These are phyloP conservation scores for Zootermopsis nevadensis DNA, from an alignment of 2,888 invertebrate genomes.

Conservation along the genomic window DNA sequence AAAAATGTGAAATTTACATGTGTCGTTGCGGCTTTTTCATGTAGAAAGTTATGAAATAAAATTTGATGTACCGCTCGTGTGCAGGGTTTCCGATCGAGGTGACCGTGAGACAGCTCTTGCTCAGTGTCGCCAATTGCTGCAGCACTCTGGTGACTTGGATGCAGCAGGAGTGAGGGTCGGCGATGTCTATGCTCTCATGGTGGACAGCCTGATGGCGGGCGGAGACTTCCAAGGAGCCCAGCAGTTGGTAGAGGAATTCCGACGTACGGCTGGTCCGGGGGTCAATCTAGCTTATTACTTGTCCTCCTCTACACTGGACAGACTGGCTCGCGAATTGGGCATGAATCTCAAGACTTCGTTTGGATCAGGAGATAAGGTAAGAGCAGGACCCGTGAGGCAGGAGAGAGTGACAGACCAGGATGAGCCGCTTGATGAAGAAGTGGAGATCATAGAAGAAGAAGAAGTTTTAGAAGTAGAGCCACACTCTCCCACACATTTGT, in stretches of 20 bases:
- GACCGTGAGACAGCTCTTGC: slow-evolving; percentile 70
- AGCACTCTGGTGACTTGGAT: slow-evolving; percentile 60
- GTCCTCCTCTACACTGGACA: slow-evolving; percentile 35
- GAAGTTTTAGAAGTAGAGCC: not conserved
- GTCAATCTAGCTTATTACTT: slow-evolving; percentile 45
- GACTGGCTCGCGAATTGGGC: slow-evolving; percentile 39
- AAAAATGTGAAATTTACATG: too few species aligned
- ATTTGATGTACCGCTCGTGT: not conserved
- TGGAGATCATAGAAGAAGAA: slow-evolving; percentile 27
- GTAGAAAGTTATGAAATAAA: not conserved
- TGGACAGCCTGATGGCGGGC: slow-evolving; percentile 62
- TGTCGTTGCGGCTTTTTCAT: too few species aligned
- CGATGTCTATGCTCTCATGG: slow-evolving; percentile 69
- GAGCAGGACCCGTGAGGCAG: slow-evolving; percentile 24
- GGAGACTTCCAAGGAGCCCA: slow-evolving; percentile 44
- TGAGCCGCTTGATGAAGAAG: slow-evolving; percentile 32
- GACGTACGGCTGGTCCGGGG: slow-evolving; percentile 23
- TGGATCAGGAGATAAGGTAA: not conserved
- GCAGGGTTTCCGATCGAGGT: slow-evolving; percentile 68
- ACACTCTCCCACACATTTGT: not conserved
- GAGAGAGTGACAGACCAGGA: slow-evolving; percentile 7
- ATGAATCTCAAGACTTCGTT: not conserved
- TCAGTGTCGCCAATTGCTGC: slow-evolving; percentile 69
- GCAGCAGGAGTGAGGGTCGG: slow-evolving; percentile 67
- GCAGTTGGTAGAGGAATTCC: slow-evolving; percentile 40